Evolutionary conservation across 2,888 invertebrate genomes (phyloP).

Genomic region (Meiosimyza decipiens): DNA sequence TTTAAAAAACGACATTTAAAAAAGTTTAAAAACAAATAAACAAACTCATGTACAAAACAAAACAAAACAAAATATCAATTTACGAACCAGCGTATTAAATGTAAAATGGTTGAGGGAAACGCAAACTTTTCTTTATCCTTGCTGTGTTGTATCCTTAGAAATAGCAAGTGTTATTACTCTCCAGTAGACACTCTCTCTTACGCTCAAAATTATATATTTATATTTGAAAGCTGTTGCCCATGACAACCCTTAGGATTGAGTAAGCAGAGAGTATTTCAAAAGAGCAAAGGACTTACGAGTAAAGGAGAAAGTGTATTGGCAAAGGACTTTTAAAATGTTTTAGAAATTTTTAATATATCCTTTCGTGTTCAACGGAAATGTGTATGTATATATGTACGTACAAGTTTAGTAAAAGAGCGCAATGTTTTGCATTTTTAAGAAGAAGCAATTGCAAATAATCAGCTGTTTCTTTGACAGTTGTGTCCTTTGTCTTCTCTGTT

Average conservation of each 20-base stretch:
- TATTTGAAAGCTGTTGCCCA: too few species aligned
- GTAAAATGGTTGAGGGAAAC: slow-evolving; percentile 23
- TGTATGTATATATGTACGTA: background rate
- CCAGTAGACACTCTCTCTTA: too few species aligned
- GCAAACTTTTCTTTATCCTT: slow-evolving; percentile 18
- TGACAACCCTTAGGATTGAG: slow-evolving; percentile 7
- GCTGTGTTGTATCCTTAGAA: background rate
- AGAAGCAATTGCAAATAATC: slow-evolving; percentile 25
- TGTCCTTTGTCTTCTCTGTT: background rate
- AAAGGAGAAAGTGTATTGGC: background rate
- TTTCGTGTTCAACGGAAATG: background rate
- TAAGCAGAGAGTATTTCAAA: slow-evolving; percentile 38
- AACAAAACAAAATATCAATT: slow-evolving; percentile 20
- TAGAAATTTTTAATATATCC: slow-evolving; percentile 8
- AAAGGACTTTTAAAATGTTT: slow-evolving; percentile 4
- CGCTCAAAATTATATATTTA: too few species aligned
- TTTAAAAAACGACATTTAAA: background rate
- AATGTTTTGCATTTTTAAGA: slow-evolving; percentile 17
- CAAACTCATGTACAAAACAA: slow-evolving; percentile 15
- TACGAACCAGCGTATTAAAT: slow-evolving; percentile 29
- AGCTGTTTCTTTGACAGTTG: slow-evolving; percentile 25
- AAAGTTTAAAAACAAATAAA: background rate
- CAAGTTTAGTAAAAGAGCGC: background rate
- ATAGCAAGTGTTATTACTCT: too few species aligned
- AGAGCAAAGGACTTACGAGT: slow-evolving; percentile 35